Percentiles rank a stretch among this genome's conserved stretches.
phyloP scores from a whole-genome alignment of 2,797 vertebrate species.

The Zenarchopterus dispar region DNA sequence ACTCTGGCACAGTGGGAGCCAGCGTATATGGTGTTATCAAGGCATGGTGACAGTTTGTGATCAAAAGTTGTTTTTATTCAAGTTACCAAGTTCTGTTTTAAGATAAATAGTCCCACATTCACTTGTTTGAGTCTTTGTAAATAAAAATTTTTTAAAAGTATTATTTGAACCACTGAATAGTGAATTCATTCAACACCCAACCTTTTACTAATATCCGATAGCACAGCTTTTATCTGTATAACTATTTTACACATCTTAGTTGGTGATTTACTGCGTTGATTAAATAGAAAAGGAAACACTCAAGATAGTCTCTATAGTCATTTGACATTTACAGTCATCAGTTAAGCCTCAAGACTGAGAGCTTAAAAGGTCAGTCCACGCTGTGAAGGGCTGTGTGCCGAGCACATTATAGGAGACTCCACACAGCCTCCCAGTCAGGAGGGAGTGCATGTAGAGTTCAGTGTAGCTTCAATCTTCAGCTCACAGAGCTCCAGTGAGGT shows the following conservation, averaged over 20 bases:
- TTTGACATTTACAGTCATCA: slow-evolving; percentile 19
- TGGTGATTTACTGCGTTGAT: slow-evolving; percentile 4
- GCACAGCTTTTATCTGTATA: slow-evolving; percentile 7
- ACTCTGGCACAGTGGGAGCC: no score
- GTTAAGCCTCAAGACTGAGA: slow-evolving; percentile 16
- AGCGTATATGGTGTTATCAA: no score
- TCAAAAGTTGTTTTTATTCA: no score
- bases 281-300: neutral
- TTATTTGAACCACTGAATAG: neutral
- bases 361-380: slow-evolving; percentile 47
- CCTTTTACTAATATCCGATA: neutral
- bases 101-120: neutral
- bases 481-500: slow-evolving; percentile 84
- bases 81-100: no score
- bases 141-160: neutral
- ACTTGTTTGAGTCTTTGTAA: slow-evolving; percentile 30
- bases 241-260: slow-evolving; percentile 4
- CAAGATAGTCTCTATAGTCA: slow-evolving; percentile 4
- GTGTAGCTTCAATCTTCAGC: slow-evolving; percentile 10
- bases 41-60: no score
- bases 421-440: slow-evolving; percentile 1
- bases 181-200: neutral
- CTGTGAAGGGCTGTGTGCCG: slow-evolving; percentile 15
- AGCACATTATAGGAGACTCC: neutral
- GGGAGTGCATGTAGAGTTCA: slow-evolving; percentile 29